Evolutionary conservation across 2,113 vertebrate genomes (phyloP), one percentile per base, ranked within the genome.

Genomic region (Coryphaenoides rupestris): DNA sequence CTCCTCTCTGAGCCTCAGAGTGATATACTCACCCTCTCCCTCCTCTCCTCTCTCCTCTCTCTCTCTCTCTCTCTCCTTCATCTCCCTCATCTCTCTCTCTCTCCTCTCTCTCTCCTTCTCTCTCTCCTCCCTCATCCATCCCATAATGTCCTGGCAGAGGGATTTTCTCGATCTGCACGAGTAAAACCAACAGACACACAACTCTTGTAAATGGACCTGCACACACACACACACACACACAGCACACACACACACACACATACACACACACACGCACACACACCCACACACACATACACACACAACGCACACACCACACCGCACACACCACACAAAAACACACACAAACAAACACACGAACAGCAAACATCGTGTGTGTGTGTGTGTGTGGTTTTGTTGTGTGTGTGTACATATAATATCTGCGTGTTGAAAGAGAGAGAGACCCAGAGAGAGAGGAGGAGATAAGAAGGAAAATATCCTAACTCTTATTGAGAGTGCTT

Each of bases 401-500:
- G 24, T 52, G 50, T 67, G 65, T 63, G 69, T 61, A 0, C 47
- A 53, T 58, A 4, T 58, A n/a, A 19, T 19, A 19, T 54, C n/a
- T 54, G 52, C 21, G 52, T 54, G 52, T 19, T 19, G 46, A 47
- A 16, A 47, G 46, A 47, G 3, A 47, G n/a, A n/a, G n/a, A n/a
- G n/a, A n/a, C n/a, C n/a, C n/a, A n/a, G n/a, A n/a, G n/a, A n/a
- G n/a, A n/a, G n/a, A n/a, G n/a, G n/a, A n/a, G n/a, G n/a, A n/a
- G 46, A 47, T 3, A 47, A 12, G 13, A 12, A 6, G 6, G 22
- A 5, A 9, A 60, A 60, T 60, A 78, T 73, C 64, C 64, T 77
- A 71, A 46, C 58, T 62, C 60, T 62, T 76, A 62, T 40, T 55
- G 66, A 64, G 77, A 66, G 70, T 33, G 14, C 60, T n/a, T 70